These are phyloP conservation scores for Psittacara wagleri DNA, from an alignment of 2,113 vertebrate genomes.

Conservation along the genomic window DNA sequence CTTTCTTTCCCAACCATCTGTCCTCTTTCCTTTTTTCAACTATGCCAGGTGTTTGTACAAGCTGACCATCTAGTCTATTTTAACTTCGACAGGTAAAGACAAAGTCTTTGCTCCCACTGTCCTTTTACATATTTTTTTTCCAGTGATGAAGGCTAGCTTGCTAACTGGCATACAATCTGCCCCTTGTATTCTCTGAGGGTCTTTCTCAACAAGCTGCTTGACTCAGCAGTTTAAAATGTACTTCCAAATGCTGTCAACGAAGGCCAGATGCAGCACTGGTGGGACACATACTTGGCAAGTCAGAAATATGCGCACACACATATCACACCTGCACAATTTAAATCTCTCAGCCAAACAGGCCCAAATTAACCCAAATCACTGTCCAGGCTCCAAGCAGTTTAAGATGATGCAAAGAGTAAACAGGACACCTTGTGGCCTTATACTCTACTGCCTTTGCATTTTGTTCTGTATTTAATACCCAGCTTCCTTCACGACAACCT, in stretches of 20 bases:
- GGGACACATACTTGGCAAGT: neutral
- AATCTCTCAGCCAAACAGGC: neutral
- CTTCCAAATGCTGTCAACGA: neutral
- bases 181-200: neutral
- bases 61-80: neutral
- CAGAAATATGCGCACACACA: neutral
- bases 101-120: neutral
- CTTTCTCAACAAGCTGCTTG: neutral
- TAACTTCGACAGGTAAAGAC: neutral
- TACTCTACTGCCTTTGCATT: neutral
- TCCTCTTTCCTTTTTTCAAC: neutral
- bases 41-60: neutral
- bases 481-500: neutral
- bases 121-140: neutral
- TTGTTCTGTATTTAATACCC: neutral
- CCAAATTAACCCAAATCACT: neutral
- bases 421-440: neutral
- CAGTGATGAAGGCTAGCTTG: neutral
- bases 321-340: neutral
- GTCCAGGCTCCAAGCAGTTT: neutral
- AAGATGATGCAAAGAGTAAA: neutral
- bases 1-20: neutral
- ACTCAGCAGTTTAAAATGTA: neutral
- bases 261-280: neutral
- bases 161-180: neutral